Base-by-base conservation (phyloP, 2,113 vertebrate genomes). In the Pterocles burchelli region DNA sequence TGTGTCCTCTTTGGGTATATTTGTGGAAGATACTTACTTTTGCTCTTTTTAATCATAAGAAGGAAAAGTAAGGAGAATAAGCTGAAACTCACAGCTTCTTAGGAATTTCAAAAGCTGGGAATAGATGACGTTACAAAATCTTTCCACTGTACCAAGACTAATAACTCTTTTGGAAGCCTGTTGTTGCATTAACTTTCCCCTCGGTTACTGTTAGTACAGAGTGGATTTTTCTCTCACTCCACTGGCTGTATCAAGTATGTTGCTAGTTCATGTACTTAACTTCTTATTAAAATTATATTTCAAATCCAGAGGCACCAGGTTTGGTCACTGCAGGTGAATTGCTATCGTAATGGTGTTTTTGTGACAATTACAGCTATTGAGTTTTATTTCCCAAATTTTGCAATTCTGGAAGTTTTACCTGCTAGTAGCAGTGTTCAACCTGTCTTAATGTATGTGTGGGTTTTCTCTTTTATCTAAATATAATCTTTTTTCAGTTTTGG, bases 401-500 rank as follows among this genome's bases (percentile, higher is more conserved):
- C 13, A 26, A 13, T 43, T 91, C 71, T 2, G 3, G 34, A 46
- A 59, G 10, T 57, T 83, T 57, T 36, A 55, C 20, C 15, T 52
- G 3, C 19, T 31, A 74, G 19, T n/a, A 73, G 18, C 19, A 20
- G 4, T 45, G 4, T 76, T 67, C 28, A 55, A 61, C 6, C 4
- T 31, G 8, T 76, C 38, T 59, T 63, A 54, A 70, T 14, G 2
- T 33, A 26, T 7, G 6, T 38, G 12, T 20, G 3, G 0, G 4
- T 18, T 41, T 51, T 78, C 33, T 55, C 16, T 34, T 74, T 61
- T 18, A 33, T 57, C 29, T 48, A 22, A 59, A 24, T 18, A 43
- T 9, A 13, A 25, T 19, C 1, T 61, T 62, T 71, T 81, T 6
- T 13, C 3, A 13, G 1, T 76, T 36, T 33, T 3, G 16, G 0